Conservation (phyloP, 2,888 invertebrate genomes). For the Troglohyphantes excavatus region DNA sequence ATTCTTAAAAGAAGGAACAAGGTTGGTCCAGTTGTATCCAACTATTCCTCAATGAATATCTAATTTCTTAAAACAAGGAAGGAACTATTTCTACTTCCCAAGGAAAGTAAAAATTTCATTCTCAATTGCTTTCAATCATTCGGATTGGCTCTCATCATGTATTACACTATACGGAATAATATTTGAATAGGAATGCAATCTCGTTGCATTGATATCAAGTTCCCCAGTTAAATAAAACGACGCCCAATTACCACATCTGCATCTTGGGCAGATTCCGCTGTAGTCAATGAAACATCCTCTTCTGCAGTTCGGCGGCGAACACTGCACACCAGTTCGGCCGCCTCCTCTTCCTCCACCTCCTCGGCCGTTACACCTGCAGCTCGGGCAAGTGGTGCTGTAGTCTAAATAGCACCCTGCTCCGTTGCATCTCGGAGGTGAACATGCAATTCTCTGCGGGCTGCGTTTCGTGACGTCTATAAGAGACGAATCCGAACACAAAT, state of each 20-base stretch:
- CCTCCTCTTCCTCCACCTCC: not conserved
- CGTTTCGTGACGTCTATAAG: not conserved
- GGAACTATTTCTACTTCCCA: too few relatives aligned
- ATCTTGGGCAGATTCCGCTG: constrained; percentile 43
- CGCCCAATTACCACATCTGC: constrained; percentile 6
- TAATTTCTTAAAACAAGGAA: too few relatives aligned
- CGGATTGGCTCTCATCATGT: too few relatives aligned
- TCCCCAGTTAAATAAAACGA: not conserved
- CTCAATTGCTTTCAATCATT: too few relatives aligned
- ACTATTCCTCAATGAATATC: too few relatives aligned
- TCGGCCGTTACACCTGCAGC: constrained; percentile 18
- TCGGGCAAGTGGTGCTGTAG: constrained; percentile 16
- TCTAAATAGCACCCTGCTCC: constrained; percentile 1
- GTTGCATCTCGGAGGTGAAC: not conserved
- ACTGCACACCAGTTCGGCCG: not conserved
- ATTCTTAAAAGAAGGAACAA: too few relatives aligned
- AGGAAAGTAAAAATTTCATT: too few relatives aligned
- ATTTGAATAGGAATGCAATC: too few relatives aligned
- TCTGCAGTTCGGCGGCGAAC: constrained; percentile 32
- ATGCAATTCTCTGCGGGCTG: constrained; percentile 16
- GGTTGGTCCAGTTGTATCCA: too few relatives aligned
- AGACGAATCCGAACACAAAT: too few relatives aligned
- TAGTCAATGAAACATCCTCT: constrained; percentile 40
- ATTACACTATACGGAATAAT: too few relatives aligned
- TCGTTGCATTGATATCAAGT: too few relatives aligned